Evolutionary conservation across 2,797 vertebrate species (phyloP).

Genomic region (Nyctalus aviator): DNA sequence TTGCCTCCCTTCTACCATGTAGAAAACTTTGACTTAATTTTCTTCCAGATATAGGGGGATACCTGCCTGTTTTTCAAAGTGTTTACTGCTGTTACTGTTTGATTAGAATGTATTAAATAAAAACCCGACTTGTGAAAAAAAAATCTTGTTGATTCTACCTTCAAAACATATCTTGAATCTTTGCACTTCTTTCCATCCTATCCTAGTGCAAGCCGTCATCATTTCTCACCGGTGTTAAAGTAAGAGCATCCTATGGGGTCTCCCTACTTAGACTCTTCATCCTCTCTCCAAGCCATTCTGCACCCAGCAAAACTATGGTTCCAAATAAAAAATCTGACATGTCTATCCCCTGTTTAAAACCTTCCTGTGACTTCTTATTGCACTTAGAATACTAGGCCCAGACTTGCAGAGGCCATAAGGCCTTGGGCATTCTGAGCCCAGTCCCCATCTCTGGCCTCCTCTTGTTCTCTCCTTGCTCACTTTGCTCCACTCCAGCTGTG

Average conservation of each 20-base stretch:
- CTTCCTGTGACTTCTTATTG: neutral
- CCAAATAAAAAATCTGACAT: neutral
- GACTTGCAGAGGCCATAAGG: neutral
- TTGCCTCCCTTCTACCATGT: constrained; percentile 88
- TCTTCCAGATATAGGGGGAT: constrained; percentile 86
- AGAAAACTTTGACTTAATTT: constrained; percentile 86
- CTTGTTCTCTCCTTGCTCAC: neutral
- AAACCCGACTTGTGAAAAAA: constrained; percentile 70
- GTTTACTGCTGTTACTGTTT: constrained; percentile 85
- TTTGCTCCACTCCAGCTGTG: neutral
- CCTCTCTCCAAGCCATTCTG: neutral
- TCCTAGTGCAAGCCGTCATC: neutral
- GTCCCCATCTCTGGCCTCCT: neutral
- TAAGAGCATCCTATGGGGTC: neutral
- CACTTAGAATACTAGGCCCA: neutral
- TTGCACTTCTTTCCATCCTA: neutral
- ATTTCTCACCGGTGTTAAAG: neutral
- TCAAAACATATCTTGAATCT: neutral
- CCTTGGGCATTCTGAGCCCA: neutral
- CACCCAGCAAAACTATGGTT: neutral
- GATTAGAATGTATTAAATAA: constrained; percentile 86
- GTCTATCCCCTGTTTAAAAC: neutral
- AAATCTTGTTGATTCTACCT: neutral
- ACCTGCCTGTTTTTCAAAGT: constrained; percentile 76
- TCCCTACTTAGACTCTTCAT: neutral